Percentiles rank a stretch among this genome's conserved stretches.
Evolutionary conservation across 2,113 vertebrate species (phyloP).

Genomic region (Pangasianodon gigas): DNA sequence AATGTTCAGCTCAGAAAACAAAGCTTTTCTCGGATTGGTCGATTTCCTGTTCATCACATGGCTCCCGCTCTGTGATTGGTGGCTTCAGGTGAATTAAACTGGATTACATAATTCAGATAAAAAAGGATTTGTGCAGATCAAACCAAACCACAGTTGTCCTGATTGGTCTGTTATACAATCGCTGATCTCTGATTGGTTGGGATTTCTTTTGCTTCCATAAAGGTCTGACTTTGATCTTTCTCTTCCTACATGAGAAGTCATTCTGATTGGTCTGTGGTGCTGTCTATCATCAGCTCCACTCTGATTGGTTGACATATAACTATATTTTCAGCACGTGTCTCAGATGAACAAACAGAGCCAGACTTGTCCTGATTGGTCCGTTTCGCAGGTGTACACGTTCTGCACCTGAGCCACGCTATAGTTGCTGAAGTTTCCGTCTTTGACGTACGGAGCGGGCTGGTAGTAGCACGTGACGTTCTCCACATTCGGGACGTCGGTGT

Average conservation of each 20-base stretch:
- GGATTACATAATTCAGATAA: background rate
- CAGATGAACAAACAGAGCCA: conserved; percentile 23
- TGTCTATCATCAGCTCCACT: background rate
- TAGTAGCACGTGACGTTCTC: conserved; percentile 98
- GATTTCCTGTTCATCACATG: background rate
- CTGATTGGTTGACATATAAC: background rate
- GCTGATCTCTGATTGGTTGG: background rate
- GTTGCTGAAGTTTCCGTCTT: conserved; percentile 96
- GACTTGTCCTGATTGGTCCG: conserved; percentile 3
- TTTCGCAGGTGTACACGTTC: conserved; percentile 85
- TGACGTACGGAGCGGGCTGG: conserved; percentile 94
- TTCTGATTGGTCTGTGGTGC: background rate
- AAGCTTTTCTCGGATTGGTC: background rate
- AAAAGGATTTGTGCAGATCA: background rate
- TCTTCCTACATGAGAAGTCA: background rate
- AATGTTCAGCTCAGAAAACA: background rate
- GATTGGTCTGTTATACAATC: background rate
- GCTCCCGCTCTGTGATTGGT: background rate
- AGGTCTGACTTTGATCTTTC: background rate
- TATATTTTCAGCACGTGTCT: background rate
- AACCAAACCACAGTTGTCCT: background rate
- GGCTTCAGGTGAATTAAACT: background rate
- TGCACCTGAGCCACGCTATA: conserved; percentile 97
- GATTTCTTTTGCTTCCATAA: background rate
- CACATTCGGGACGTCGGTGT: conserved; percentile 93